phyloP scores from a whole-genome alignment of 92 coral and sea anemone species.

The Zoanthus solanderi region DNA sequence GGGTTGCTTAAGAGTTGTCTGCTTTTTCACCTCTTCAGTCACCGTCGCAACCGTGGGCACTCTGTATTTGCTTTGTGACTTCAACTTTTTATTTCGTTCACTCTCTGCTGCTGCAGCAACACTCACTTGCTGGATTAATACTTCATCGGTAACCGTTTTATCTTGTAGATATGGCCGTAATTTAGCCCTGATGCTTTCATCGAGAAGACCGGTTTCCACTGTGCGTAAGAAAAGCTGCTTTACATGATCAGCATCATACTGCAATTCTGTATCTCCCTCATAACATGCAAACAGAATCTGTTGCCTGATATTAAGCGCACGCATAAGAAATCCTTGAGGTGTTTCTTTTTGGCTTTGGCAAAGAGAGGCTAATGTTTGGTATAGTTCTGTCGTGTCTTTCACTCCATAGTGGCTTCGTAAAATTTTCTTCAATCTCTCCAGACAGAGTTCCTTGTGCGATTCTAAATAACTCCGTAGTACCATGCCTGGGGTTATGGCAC shows the following conservation, averaged over 20 bases:
- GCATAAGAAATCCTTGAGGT: slow-evolving; percentile 70
- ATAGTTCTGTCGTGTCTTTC: slow-evolving; percentile 64
- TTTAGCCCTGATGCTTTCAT: slow-evolving; percentile 60
- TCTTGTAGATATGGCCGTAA: slow-evolving; percentile 66
- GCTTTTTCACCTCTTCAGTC: slow-evolving; percentile 29
- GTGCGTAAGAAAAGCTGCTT: slow-evolving; percentile 56
- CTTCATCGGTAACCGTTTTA: slow-evolving; percentile 60
- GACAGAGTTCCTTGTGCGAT: slow-evolving; percentile 40
- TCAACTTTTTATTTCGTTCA: slow-evolving; percentile 69
- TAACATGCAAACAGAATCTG: slow-evolving; percentile 58
- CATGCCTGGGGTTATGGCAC: slow-evolving; percentile 60
- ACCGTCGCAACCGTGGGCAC: slow-evolving; percentile 45
- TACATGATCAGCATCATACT: slow-evolving; percentile 63
- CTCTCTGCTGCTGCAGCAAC: slow-evolving; percentile 71
- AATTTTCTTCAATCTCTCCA: slow-evolving; percentile 60
- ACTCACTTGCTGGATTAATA: slow-evolving; percentile 62
- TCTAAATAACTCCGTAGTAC: slow-evolving; percentile 62
- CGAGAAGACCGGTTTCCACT: slow-evolving; percentile 68
- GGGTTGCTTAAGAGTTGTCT: slow-evolving; percentile 18
- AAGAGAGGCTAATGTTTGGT: slow-evolving; percentile 60
- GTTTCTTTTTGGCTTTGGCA: slow-evolving; percentile 66
- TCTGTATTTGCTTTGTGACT: slow-evolving; percentile 47
- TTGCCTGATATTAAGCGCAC: slow-evolving; percentile 63
- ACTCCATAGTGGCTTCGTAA: slow-evolving; percentile 70
- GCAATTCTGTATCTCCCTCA: slow-evolving; percentile 54